Evolutionary conservation across 2,888 invertebrate genomes (phyloP), one percentile per base, ranked within the genome.

Genomic region (Pristionchus maxplancki): DNA sequence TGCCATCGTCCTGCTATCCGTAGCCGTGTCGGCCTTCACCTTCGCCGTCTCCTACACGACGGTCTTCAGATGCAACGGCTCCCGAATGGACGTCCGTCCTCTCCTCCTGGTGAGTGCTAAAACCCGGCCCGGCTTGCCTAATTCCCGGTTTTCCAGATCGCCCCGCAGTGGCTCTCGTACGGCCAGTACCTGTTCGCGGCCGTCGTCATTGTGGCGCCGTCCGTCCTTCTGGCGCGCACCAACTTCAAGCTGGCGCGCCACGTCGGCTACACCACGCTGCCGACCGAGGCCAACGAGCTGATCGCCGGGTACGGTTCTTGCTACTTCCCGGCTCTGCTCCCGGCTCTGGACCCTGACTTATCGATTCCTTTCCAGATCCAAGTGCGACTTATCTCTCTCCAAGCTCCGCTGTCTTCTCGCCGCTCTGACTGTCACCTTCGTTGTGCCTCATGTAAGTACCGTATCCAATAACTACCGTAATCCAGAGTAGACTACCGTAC

Each of bases 381-480:
- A 62, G 82, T 3, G 48, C 40, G 44, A 85, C 40, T 4, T 24
- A 17, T 64, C 85, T 1, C 17, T 64, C 6, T 40, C 13, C 64
- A 40, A 64, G 58, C 85, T 85, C 28, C 58, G 64, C 13, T 5
- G 37, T n/a, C n/a, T 44, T 9, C 58, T 85, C n/a, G 2, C 40
- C 28, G 44, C 48, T 1, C 64, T 85, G 0, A 48, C 85, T 1
- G 40, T 37, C 4, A 9, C 40, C 37, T 85, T 85, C 85, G 85
- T 85, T 34, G 17, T 85, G 37, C 85, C 85, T 85, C 85, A 85
- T 44, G 85, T 85, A 53, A 85, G 85, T 31, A 24, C 11, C n/a
- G 50, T 13, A n/a, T 28, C 53, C n/a, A n/a, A n/a, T n/a, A n/a
- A n/a, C 50, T 31, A 48, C 28, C 50, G 31, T 44, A 53, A 2